Conservation (phyloP, 2,888 invertebrate species). For the Phyllotreta striolata region DNA sequence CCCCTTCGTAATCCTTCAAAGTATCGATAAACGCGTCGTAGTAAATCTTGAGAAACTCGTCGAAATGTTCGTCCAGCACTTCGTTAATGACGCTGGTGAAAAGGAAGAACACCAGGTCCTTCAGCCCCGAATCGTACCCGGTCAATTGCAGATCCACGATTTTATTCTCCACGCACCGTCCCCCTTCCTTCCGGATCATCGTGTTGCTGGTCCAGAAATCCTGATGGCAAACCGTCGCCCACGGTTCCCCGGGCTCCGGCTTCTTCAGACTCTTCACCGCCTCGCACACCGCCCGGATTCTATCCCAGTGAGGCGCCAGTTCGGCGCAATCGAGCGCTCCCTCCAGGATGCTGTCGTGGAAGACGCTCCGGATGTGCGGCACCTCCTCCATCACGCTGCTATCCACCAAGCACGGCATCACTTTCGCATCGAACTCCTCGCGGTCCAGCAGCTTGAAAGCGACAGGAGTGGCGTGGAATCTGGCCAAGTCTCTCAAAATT, state of each 20-base stretch:
- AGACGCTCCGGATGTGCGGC: constrained; percentile 51
- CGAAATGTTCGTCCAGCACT: constrained; percentile 61
- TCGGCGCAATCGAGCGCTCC: constrained; percentile 48
- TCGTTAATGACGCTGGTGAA: constrained; percentile 63
- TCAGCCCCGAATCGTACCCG: constrained; percentile 62
- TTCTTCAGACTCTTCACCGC: constrained; percentile 43
- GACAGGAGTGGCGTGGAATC: constrained; percentile 67
- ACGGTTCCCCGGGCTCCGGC: constrained; percentile 57
- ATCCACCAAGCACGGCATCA: constrained; percentile 58
- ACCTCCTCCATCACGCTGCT: constrained; percentile 55
- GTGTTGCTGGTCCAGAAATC: constrained; percentile 72
- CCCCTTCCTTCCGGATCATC: constrained; percentile 63
- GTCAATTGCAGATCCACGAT: constrained; percentile 69
- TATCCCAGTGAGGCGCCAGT: constrained; percentile 49
- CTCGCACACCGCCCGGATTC: constrained; percentile 49
- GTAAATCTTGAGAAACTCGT: constrained; percentile 65
- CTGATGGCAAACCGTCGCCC: constrained; percentile 65
- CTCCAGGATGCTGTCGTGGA: constrained; percentile 54
- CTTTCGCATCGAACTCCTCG: constrained; percentile 58
- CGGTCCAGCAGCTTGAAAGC: constrained; percentile 64
- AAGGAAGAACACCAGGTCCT: constrained; percentile 67
- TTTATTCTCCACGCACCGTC: constrained; percentile 63
- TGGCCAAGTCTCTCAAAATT: constrained; percentile 63
- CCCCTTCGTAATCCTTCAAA: constrained; percentile 57
- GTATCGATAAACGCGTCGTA: constrained; percentile 62